phyloP scores from a whole-genome alignment of 2,797 vertebrate species.

The Hypotaenidia okinawae region DNA sequence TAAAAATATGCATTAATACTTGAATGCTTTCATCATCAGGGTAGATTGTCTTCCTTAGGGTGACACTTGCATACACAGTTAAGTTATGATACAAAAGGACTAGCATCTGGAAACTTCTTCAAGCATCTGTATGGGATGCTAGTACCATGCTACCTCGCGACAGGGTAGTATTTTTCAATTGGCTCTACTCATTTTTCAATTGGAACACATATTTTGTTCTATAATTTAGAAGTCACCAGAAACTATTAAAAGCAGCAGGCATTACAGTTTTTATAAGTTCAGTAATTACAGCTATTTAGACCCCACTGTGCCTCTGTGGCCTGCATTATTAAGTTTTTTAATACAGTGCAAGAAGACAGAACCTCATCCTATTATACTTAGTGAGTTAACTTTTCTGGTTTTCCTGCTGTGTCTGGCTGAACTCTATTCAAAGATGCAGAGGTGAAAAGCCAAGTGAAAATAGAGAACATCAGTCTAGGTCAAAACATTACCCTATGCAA shows the following conservation, averaged over 20 bases:
- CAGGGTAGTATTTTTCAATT: neutral
- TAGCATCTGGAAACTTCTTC: neutral
- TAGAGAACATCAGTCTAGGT: neutral
- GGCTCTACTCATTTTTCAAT: neutral
- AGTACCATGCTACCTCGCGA: neutral
- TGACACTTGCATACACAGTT: neutral
- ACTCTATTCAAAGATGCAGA: neutral
- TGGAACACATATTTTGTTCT: neutral
- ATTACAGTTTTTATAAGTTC: neutral
- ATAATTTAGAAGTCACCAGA: neutral
- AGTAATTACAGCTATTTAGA: neutral
- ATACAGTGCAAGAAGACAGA: neutral
- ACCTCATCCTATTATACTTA: neutral
- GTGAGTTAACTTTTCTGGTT: neutral
- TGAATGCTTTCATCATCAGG: neutral
- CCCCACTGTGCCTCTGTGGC: neutral
- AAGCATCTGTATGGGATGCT: fast-evolving
- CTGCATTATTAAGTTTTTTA: neutral
- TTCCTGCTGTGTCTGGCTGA: neutral
- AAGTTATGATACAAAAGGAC: neutral
- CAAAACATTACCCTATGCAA: neutral
- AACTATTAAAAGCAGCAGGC: neutral
- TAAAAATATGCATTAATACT: neutral
- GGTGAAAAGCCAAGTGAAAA: conserved; percentile 12
- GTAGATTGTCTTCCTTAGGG: neutral